Evolutionary conservation across 1,140 invertebrate species (phyloP).

Genomic region (Drosophila simulans): DNA sequence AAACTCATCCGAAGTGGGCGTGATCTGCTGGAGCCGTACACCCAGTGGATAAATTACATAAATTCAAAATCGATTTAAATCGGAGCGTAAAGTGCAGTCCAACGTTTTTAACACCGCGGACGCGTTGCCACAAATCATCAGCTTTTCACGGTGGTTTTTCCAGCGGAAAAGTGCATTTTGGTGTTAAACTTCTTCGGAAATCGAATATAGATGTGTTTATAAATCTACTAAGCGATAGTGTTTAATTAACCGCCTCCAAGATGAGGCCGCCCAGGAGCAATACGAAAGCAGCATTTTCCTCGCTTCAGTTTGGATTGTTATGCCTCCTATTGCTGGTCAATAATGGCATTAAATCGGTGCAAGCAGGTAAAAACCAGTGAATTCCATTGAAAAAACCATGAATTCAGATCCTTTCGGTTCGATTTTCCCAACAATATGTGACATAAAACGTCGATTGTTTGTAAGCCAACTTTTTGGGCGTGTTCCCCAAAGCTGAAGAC

Average conservation of each 20-base stretch:
- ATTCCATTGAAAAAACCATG: background rate
- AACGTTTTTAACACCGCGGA: background rate
- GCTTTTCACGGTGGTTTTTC: conserved; percentile 22
- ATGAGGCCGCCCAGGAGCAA: conserved; percentile 47
- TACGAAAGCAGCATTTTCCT: conserved; percentile 23
- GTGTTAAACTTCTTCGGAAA: conserved; percentile 23
- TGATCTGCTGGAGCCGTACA: conserved; percentile 10
- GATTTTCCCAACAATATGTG: conserved; percentile 12
- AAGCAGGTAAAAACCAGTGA: conserved; percentile 54
- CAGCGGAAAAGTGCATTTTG: conserved; percentile 47
- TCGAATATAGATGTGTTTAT: conserved; percentile 60
- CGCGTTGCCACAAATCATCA: conserved; percentile 28
- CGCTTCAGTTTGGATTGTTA: conserved; percentile 39
- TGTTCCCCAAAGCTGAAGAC: conserved; percentile 75
- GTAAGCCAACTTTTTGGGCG: conserved; percentile 75
- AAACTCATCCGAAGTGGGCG: conserved; percentile 43
- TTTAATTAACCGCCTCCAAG: conserved; percentile 28
- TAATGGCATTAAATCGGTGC: conserved; percentile 57
- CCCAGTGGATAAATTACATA: background rate
- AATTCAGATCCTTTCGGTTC: background rate
- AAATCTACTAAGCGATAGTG: conserved; percentile 30
- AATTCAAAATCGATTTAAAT: conserved; percentile 7
- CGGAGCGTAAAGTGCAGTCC: background rate
- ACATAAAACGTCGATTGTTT: conserved; percentile 55
- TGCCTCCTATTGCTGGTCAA: conserved; percentile 59